A percentile compares a stretch with the other conserved stretches of the same genome.
phyloP scores from a whole-genome alignment of 2,797 vertebrate species.

The Gobio occitaniae region DNA sequence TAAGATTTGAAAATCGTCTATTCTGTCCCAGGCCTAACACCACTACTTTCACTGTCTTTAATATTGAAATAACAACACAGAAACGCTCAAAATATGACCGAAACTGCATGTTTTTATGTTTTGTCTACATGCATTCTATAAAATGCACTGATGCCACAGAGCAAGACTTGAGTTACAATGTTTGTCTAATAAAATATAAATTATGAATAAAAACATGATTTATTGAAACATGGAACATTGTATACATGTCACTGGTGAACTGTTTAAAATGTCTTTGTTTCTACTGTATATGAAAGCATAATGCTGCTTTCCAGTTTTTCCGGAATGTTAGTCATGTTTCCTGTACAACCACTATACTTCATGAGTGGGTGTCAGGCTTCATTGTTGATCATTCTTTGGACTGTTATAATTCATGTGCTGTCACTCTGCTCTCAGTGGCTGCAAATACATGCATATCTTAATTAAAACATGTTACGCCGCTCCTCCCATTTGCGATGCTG shows the following conservation, averaged over 20 bases:
- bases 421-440: constrained; percentile 6
- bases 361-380: background rate
- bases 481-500: background rate
- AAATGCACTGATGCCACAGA: constrained; percentile 4
- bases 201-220: constrained; percentile 4
- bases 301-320: background rate
- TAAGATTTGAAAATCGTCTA: too few species aligned
- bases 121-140: background rate
- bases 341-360: background rate
- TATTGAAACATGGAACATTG: background rate
- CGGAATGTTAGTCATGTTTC: background rate
- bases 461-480: constrained; percentile 6
- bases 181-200: constrained; percentile 1
- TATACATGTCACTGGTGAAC: background rate
- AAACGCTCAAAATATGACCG: background rate
- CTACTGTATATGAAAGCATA: constrained; percentile 1
- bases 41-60: background rate
- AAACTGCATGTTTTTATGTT: background rate
- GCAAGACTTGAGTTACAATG: background rate
- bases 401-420: constrained; percentile 21
- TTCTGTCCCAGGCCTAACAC: background rate
- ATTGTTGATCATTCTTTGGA: constrained; percentile 11
- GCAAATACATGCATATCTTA: constrained; percentile 20
- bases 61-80: background rate
- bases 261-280: background rate